Percentiles rank a stretch among this genome's conserved stretches.
phyloP scores from a whole-genome alignment of 2,797 vertebrate species.

The Gorsachius magnificus region DNA sequence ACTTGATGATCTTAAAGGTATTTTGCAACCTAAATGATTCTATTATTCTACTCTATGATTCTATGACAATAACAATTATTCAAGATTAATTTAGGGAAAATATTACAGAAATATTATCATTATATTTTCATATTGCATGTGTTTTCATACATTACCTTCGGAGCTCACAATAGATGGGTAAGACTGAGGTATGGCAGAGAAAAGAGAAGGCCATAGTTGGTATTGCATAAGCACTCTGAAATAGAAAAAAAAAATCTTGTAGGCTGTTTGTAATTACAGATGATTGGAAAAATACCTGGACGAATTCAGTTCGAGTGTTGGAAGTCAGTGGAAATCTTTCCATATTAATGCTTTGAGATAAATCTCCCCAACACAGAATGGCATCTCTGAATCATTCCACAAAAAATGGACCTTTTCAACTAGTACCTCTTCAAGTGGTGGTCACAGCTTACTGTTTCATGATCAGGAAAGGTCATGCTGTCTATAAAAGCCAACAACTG shows the following conservation, averaged over 20 bases:
- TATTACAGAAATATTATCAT: background rate
- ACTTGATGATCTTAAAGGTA: no score
- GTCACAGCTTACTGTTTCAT: background rate
- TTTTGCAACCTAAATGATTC: no score
- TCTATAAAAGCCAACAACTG: background rate
- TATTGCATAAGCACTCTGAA: constrained; percentile 91
- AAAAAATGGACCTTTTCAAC: background rate
- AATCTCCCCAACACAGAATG: background rate
- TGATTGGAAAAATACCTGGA: background rate
- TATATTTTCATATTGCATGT: background rate
- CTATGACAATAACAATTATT: background rate
- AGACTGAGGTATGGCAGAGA: constrained; percentile 93
- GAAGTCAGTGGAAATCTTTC: background rate
- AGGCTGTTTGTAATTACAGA: background rate
- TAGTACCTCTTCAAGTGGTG: background rate
- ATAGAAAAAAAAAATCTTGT: constrained; percentile 19
- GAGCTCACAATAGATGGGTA: constrained; percentile 96
- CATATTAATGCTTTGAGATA: background rate
- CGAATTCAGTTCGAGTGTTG: background rate
- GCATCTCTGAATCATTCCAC: background rate
- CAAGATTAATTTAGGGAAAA: background rate
- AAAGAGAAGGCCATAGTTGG: constrained; percentile 98
- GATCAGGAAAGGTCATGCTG: background rate
- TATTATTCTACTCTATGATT: no score
- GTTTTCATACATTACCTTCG: constrained; percentile 77